phyloP scores from a whole-genome alignment of 2,888 invertebrate genomes.

The Andrena marginata region DNA sequence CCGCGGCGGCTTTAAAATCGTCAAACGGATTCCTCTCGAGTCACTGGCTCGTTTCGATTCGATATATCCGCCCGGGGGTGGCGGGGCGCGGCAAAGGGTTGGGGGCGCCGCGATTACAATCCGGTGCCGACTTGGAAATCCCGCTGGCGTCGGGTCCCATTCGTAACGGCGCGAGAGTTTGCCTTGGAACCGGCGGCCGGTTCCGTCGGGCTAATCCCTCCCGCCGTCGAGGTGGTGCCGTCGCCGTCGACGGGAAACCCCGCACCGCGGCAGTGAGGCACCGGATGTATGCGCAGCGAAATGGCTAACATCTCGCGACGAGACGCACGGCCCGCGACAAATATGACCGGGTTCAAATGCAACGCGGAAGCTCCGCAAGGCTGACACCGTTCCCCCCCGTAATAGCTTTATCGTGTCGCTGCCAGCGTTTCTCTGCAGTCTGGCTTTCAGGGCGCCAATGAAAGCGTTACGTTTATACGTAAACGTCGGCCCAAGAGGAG shows the following conservation, averaged over 20 bases:
- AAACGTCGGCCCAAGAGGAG: conserved; percentile 21
- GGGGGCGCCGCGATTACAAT: background rate
- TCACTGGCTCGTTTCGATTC: background rate
- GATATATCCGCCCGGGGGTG: conserved; percentile 6
- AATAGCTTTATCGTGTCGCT: conserved; percentile 46
- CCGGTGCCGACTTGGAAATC: background rate
- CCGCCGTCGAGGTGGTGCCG: background rate
- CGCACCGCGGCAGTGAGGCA: background rate
- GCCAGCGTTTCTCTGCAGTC: conserved; percentile 23
- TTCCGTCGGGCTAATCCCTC: background rate
- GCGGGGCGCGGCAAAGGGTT: background rate
- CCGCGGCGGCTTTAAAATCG: conserved; percentile 32
- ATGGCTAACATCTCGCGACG: background rate
- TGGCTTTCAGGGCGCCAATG: conserved; percentile 25
- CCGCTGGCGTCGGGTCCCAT: background rate
- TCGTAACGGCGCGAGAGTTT: conserved; percentile 2
- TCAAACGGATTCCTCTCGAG: conserved; percentile 37
- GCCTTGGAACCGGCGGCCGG: background rate
- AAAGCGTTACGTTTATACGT: conserved; percentile 41
- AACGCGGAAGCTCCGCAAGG: conserved; percentile 27
- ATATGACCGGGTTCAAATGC: conserved; percentile 33
- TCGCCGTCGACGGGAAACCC: background rate
- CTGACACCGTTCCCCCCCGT: conserved; percentile 30
- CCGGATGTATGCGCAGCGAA: conserved; percentile 2
- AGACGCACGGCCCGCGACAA: conserved; percentile 19